Evolutionary conservation across 1,140 invertebrate genomes (phyloP), one percentile per base, ranked within the genome.

Genomic region (Heliconius nattereri): DNA sequence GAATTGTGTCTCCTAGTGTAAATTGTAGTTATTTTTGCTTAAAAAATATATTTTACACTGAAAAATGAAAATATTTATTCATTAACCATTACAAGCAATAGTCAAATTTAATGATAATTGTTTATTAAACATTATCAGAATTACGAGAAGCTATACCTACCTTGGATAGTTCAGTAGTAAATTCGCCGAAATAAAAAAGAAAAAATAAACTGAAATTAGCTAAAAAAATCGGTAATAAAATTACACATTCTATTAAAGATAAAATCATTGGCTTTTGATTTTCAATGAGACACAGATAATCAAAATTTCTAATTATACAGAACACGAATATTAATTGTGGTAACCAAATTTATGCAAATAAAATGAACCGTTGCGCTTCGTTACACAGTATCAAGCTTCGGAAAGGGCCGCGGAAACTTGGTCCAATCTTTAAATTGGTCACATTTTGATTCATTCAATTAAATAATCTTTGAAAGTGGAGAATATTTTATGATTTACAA

Each of bases 341-440:
- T 83, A 90, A 88, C 86, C 83, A 91, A 89, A 91, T 91, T 92
- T 91, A 92, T 92, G 90, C 89, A 91, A 91, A 92, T 92, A 91
- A 89, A 92, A 90, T 89, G 86, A 86, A 86, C 84, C 85, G 87
- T 85, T 86, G 86, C 84, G 91, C 89, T 91, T 91, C 90, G 89
- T 92, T 92, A 91, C 88, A 85, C 88, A 83, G 86, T 85, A 91
- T 90, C 86, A 86, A 83, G 83, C 84, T 80, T 81, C 83, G 83
- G 83, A 84, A 87, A 87, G 86, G 86, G 87, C 90, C 87, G 84
- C 80, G 81, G 78, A 82, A 87, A 90, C 81, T 90, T 85, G 66
- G 84, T 86, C 82, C 84, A 78, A 87, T 88, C 84, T 87, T 76
- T 66, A 66, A 70, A 79, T 57, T 79, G 74, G 54, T 79, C 73